Base-by-base conservation (phyloP, 2,797 vertebrate species). In the Manis crassicaudata region DNA sequence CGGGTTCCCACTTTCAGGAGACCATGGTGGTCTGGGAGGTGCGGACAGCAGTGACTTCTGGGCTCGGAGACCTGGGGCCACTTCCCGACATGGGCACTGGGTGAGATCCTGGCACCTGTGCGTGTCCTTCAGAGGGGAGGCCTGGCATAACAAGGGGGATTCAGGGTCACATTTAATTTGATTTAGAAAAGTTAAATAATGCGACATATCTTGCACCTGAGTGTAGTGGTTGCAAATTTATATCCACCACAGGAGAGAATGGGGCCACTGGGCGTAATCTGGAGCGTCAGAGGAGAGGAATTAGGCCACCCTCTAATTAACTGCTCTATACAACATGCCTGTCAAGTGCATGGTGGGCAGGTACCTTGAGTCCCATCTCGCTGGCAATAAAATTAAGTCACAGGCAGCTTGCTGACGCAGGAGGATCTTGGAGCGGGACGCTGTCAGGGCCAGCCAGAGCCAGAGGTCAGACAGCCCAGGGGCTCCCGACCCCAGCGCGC, bases 171-270 rank as follows among this genome's bases (percentile, higher is more conserved):
- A 25, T n/a, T 63, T 35, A 54, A 92, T 88, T 67, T 65, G 87
- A 87, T 70, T 95, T 67, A 88, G 67, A 73, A 85, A 91, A 27
- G 70, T 54, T 92, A 70, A 85, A 62, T 46, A 70, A 90, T 50
- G 60, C 2, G 2, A 10, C 16, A 14, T n/a, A 43, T 88, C 72
- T 94, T 85, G 8, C 86, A 27, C 29, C 35, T 54, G 70, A 46
- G 50, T 37, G 12, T 25, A 7, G 16, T 80, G 88, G n/a, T 32
- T 90, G 25, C 18, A 94, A 43, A 83, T 83, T 75, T 58, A 81
- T 62, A 82, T 21, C 21, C n/a, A 63, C 16, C 5, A 18, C 5
- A 17, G 20, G 11, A 58, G 92, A 68, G 72, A 76, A 70, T 75
- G 88, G 60, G 88, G 56, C 65, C 40, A 0, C 14, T 7, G 17